These are phyloP conservation scores for Sipha flava DNA, from an alignment of 1,140 invertebrate genomes.

Conservation along the genomic window DNA sequence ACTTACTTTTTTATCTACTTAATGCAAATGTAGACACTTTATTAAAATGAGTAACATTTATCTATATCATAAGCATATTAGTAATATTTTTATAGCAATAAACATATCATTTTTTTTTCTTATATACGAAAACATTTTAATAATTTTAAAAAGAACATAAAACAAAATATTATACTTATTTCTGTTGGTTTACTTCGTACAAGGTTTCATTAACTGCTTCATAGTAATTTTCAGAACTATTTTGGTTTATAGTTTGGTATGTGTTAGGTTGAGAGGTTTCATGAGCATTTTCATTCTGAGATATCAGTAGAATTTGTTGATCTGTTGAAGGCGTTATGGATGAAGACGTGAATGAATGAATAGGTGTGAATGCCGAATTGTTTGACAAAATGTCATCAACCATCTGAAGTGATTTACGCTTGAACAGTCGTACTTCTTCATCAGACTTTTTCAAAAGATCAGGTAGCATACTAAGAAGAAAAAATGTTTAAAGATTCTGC, in stretches of 20 bases:
- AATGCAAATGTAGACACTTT: neutral
- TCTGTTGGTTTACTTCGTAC: neutral
- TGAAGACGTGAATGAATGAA: neutral
- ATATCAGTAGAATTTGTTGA: neutral
- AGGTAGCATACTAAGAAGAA: neutral
- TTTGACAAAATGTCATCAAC: neutral
- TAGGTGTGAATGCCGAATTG: neutral
- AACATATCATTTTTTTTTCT: too few relatives aligned
- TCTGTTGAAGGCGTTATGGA: neutral
- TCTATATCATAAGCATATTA: neutral
- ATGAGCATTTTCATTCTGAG: neutral
- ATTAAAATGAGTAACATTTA: neutral
- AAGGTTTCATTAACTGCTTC: neutral
- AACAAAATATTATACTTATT: neutral
- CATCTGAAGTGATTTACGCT: neutral
- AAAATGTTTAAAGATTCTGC: neutral
- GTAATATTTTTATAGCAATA: neutral
- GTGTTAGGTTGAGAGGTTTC: neutral
- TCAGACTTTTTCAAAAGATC: neutral
- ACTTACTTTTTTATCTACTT: neutral
- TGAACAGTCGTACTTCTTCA: neutral
- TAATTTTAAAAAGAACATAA: neutral
- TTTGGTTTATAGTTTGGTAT: neutral
- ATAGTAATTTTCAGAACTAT: neutral
- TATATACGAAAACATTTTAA: too few relatives aligned